Percentiles rank a stretch among this genome's conserved stretches.
Conservation (phyloP, 2,113 vertebrate species). For the human region GRCh38 chr1:39226501-39227000, state of each 20-base stretch:
- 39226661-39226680: neutral
- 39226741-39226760: constrained; percentile 23
- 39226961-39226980: neutral
- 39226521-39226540: no score
- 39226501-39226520: no score
- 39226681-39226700: constrained; percentile 1
- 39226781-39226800: neutral
- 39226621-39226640: no score
- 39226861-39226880: neutral
- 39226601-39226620: no score
- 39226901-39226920: neutral
- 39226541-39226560: no score
- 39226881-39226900: constrained; percentile 19
- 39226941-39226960: neutral
- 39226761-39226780: neutral
- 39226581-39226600: no score
- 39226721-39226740: neutral
- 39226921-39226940: neutral
- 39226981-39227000: neutral
- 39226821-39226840: neutral
- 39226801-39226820: neutral
- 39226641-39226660: neutral
- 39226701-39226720: neutral
- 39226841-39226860: constrained; percentile 18
- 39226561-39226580: no score